Base-by-base conservation (phyloP, 1,140 invertebrate species). In the Atta cephalotes region DNA sequence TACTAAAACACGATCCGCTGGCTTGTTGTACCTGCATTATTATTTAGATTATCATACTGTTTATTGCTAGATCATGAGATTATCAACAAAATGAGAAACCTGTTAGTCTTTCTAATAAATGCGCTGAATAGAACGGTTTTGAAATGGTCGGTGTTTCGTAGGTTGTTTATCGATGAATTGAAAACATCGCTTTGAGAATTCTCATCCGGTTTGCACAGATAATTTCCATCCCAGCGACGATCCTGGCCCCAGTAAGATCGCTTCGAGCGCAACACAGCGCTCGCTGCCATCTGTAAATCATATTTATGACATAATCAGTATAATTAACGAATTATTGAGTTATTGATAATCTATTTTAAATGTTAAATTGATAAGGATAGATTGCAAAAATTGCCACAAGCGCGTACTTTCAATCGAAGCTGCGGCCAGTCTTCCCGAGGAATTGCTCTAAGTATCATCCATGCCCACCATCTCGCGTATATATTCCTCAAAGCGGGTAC, bases 181-280 rank as follows among this genome's bases (percentile, higher is more conserved):
- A 97, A 98, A n/a, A 96, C 94, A 45, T 96, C 95, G 70, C 96
- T 97, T 63, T 97, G 96, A 45, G 96, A 95, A 93, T 99, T 99
- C 92, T 99, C 98, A 53, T 96, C 95, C 45, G 96, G 96, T 65
- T 96, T 96, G 2, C 97, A 96, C 77, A 99, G 95, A 93, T 99
- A 99, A 95, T 99, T 99, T 45, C 99, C 99, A 88, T 97, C 96
- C 99, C 99, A 99, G 86, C 97, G 96, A 45, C 98, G 95, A 5
- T 96, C 96, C 70, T 98, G 97, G 0, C 99, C 99, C 97, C 98
- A 99, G 76, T 97, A 96, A 2, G 95, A 92, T 53, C 99, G 96
- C 84, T 98, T 96, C 0, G 97, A 97, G 71, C 96, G 96, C 16
- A 99, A 95, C 6, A 96, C 97, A 66, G 97, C 97, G 25, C 97